These are phyloP conservation scores for Fulica atra DNA, from an alignment of 2,113 vertebrate species.

Conservation along the genomic window DNA sequence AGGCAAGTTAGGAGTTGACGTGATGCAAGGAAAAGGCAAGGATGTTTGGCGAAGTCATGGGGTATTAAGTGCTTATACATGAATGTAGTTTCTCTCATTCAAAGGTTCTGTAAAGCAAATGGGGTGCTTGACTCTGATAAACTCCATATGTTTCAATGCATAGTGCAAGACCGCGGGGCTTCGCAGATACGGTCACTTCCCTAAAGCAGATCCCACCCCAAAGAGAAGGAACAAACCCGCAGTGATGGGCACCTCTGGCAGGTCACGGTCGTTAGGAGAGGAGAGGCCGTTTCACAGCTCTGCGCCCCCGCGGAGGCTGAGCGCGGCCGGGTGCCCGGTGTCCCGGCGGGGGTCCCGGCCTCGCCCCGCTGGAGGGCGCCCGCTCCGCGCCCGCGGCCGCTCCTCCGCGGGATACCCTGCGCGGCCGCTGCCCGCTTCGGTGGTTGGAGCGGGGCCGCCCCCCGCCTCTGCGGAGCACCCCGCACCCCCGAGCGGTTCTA, in stretches of 20 bases:
- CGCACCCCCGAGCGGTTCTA: neutral
- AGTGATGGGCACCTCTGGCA: accelerated
- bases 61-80: accelerated
- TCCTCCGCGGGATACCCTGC: neutral
- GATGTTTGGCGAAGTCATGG: accelerated
- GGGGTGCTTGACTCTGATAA: accelerated
- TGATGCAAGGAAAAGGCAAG: neutral
- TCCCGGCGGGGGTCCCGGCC: neutral
- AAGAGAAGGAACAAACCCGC: neutral
- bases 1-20: neutral
- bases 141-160: accelerated
- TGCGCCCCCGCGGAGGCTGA: too few species aligned
- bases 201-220: accelerated
- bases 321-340: neutral
- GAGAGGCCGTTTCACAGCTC: neutral
- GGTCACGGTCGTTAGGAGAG: accelerated
- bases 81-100: accelerated
- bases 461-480: neutral
- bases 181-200: accelerated
- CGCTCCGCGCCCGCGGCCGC: neutral
- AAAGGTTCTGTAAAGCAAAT: neutral
- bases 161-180: accelerated
- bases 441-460: neutral
- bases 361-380: conserved; percentile 21
- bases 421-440: neutral